Percentiles rank a stretch among this genome's conserved stretches.
Evolutionary conservation across 1,140 invertebrate species (phyloP).

Genomic region (Drosophila repleta): DNA sequence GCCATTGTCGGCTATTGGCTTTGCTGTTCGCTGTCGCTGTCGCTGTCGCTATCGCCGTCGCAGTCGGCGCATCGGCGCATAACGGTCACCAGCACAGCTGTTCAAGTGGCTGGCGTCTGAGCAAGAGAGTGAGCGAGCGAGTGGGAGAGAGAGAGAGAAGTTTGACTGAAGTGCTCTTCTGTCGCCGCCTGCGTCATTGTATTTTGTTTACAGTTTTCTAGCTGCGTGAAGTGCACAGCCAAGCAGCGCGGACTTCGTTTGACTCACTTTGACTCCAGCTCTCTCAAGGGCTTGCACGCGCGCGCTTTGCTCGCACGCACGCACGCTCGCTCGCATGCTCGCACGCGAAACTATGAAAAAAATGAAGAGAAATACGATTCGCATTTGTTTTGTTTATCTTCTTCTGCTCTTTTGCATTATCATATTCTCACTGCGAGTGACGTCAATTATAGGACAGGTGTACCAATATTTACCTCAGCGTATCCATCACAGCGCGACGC

Average conservation of each 20-base stretch:
- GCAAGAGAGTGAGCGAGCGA: conserved; percentile 6
- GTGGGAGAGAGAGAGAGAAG: conserved; percentile 2
- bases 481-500: background rate
- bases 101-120: conserved; percentile 33
- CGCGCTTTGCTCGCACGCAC: conserved; percentile 9
- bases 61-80: conserved; percentile 40
- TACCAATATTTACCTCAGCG: conserved; percentile 11
- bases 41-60: background rate
- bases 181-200: conserved; percentile 21
- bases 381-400: background rate
- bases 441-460: conserved; percentile 18
- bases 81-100: conserved; percentile 48
- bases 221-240: conserved; percentile 23
- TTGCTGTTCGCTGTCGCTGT: background rate
- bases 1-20: conserved; percentile 51
- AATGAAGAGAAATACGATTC: background rate
- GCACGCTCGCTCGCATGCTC: conserved; percentile 6
- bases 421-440: conserved; percentile 12
- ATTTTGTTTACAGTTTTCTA: conserved; percentile 11
- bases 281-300: conserved; percentile 62
- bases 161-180: conserved; percentile 35
- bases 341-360: conserved; percentile 1
- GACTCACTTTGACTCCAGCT: conserved; percentile 4
- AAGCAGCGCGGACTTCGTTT: background rate
- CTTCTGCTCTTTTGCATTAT: conserved; percentile 1